These are phyloP conservation scores for Xestia xanthographa DNA, from an alignment of 2,888 invertebrate species.

Conservation along the genomic window DNA sequence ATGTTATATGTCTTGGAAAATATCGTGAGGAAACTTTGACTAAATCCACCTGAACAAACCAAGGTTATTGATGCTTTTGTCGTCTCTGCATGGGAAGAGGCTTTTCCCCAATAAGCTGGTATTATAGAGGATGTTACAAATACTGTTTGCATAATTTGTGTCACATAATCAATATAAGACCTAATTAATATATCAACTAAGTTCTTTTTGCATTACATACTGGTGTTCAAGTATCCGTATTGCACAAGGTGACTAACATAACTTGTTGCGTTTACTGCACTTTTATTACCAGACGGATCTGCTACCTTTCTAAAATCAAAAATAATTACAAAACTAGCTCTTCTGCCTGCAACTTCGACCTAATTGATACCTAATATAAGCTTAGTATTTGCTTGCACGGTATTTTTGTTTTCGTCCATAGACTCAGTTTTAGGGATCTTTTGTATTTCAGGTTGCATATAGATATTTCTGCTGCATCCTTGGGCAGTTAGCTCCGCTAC, in stretches of 20 bases:
- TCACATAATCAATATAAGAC: not conserved
- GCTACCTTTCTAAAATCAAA: constrained; percentile 32
- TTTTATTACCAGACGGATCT: not conserved
- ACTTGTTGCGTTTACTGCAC: constrained; percentile 2
- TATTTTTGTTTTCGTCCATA: fast-evolving
- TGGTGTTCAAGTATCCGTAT: not conserved
- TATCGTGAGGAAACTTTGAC: not conserved
- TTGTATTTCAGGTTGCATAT: not conserved
- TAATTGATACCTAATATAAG: not conserved
- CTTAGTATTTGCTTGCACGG: not conserved
- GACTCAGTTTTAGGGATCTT: not conserved
- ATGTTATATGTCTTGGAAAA: not conserved
- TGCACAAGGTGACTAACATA: constrained; percentile 14
- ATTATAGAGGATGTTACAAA: not conserved
- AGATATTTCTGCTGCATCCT: not conserved
- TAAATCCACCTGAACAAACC: not conserved
- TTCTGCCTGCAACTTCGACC: not conserved
- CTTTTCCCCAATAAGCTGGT: not conserved
- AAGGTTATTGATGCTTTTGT: not conserved
- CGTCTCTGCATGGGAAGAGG: not conserved
- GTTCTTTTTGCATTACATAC: not conserved
- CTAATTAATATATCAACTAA: not conserved
- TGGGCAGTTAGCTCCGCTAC: not conserved
- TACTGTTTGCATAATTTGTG: not conserved
- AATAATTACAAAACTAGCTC: not conserved